Percentiles rank a stretch among this genome's conserved stretches.
Evolutionary conservation across 1,140 invertebrate species (phyloP).

Genomic region (Meloidogyne hapla): DNA sequence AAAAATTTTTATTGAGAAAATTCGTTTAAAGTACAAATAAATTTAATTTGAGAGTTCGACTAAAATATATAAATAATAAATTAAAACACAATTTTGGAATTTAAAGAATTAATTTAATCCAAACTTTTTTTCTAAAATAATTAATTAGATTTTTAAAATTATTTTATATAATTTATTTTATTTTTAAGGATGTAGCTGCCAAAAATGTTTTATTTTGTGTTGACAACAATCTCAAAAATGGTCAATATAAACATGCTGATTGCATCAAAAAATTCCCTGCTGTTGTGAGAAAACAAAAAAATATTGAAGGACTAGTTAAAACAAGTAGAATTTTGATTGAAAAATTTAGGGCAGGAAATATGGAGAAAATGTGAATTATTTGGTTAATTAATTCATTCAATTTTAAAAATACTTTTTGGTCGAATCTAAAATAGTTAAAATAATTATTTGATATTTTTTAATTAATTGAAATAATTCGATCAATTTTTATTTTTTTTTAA

Average conservation of each 20-base stretch:
- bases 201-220: conserved; percentile 34
- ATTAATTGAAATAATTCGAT: too few species aligned
- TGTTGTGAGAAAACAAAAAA: conserved; percentile 15
- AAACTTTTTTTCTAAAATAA: too few species aligned
- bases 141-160: neutral
- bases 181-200: conserved; percentile 25
- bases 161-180: neutral
- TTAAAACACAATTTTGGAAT: too few species aligned
- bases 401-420: too few species aligned
- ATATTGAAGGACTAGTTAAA: conserved; percentile 24
- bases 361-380: neutral
- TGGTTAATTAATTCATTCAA: neutral
- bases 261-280: conserved; percentile 23
- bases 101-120: too few species aligned
- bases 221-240: conserved; percentile 21
- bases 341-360: neutral
- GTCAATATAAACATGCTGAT: conserved; percentile 25
- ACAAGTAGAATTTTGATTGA: neutral
- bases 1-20: too few species aligned
- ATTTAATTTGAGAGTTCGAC: neutral
- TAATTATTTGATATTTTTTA: too few species aligned
- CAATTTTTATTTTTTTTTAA: neutral
- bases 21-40: too few species aligned
- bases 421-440: too few species aligned
- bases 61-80: neutral